Evolutionary conservation across 2,113 vertebrate species (phyloP), one percentile per base, ranked within the genome.

Genomic region (Sylvietta virens): DNA sequence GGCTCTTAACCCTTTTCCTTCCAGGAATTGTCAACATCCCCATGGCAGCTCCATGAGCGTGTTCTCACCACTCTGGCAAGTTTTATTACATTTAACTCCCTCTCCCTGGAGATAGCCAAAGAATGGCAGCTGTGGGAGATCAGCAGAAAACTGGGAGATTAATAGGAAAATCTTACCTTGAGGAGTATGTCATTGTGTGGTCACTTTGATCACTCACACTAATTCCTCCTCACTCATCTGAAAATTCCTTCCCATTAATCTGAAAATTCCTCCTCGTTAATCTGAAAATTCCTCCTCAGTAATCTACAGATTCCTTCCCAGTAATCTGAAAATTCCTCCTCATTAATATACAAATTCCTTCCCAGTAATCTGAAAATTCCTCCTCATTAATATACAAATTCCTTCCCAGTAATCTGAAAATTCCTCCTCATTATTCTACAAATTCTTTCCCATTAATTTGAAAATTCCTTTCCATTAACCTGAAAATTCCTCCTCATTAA

Each of bases 1-100:
- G 98, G 98, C 98, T 96, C 98, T 98, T 98, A 98, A 98, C 98
- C 97, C 98, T 97, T 98, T 98, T 98, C 98, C 97, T 98, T 98
- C 98, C 98, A 98, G 98, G 97, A 98, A 98, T 98, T 98, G 98
- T 98, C 95, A 96, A 5, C 91, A 74, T 93, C 88, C 95, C 93
- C 66, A 20, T 71, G 94, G 94, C 97, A 97, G 91, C 79, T 78
- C 72, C 84, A 11, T 45, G 69, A 89, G 81, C 87, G 71, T 21
- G 70, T 98, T 98, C 97, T 98, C 97, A 98, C 85, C 89, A 48
- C 88, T 48, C 80, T 40, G 90, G 76, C 20, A 13, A 56, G 65
- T 78, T 95, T 88, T 92, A 87, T 96, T 95, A 94, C 84, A 95
- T 91, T 91, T 90, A 76, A 81, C 78, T 96, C 62, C 73, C 84